Percentiles rank a stretch among this genome's conserved stretches.
These are phyloP conservation scores for Orbicella faveolata DNA, from an alignment of 64 coral and sea anemone species.

Conservation along the genomic window DNA sequence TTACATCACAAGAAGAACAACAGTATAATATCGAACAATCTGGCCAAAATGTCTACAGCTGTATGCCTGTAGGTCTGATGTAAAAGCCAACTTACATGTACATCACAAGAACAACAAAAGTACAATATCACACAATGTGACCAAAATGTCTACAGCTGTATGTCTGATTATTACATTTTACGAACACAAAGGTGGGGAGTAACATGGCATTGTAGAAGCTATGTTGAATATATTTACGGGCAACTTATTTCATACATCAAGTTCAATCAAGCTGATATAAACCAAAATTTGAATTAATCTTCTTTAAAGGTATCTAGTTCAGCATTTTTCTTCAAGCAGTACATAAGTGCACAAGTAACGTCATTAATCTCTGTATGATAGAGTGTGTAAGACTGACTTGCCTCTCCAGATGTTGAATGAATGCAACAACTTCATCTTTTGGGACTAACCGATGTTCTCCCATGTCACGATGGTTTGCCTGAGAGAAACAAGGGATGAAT, in stretches of 20 bases:
- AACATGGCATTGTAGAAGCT: no score
- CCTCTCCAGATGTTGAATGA: constrained; percentile 85
- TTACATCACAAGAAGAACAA: neutral
- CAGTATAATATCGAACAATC: neutral
- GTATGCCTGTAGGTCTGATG: constrained; percentile 33
- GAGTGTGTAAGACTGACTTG: neutral
- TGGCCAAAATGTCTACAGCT: no score
- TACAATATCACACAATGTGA: neutral
- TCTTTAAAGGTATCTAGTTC: no score
- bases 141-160: no score
- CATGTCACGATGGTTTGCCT: constrained; percentile 94
- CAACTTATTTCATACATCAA: no score
- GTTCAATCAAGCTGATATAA: no score
- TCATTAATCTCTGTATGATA: no score
- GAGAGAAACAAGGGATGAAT: neutral
- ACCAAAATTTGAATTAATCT: no score
- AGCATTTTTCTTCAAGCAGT: no score
- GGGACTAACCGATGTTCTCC: constrained; percentile 88
- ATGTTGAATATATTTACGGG: no score
- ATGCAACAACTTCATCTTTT: constrained; percentile 58
- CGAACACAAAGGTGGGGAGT: neutral
- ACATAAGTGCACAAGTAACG: neutral
- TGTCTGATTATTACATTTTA: no score
- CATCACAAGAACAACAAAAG: neutral
- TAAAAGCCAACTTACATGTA: neutral